Evolutionary conservation across 1,140 invertebrate species (phyloP).

Genomic region (Trachymyrmex septentrionalis): DNA sequence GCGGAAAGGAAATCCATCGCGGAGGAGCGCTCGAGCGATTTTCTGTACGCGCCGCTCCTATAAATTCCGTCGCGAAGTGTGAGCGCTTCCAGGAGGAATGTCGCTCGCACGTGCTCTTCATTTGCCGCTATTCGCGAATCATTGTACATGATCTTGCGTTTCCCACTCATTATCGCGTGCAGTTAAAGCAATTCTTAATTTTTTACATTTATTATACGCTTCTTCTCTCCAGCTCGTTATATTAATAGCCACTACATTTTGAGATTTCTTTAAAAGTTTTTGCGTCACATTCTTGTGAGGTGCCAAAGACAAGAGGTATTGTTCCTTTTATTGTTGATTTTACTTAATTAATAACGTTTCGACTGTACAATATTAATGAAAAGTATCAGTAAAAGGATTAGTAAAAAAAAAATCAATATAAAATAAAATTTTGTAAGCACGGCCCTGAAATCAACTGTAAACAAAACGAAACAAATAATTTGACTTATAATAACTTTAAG

Average conservation of each 20-base stretch:
- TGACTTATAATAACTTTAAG: too few relatives aligned
- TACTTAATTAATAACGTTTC: not conserved
- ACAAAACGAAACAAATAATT: too few relatives aligned
- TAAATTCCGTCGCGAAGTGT: slow-evolving; percentile 49
- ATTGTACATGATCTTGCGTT: not conserved
- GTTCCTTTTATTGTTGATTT: not conserved
- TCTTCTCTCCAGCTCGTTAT: not conserved
- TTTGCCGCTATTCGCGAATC: not conserved
- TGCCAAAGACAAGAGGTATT: not conserved
- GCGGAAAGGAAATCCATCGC: slow-evolving; percentile 72
- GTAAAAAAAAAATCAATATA: too few relatives aligned
- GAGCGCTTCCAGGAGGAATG: not conserved
- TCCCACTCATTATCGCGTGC: not conserved
- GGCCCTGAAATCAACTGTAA: too few relatives aligned
- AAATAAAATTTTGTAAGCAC: too few relatives aligned
- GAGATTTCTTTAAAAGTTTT: not conserved
- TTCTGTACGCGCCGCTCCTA: slow-evolving; percentile 37
- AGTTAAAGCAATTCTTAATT: not conserved
- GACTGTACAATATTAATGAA: too few relatives aligned
- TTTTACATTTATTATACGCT: not conserved
- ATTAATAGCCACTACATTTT: not conserved
- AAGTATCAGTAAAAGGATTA: too few relatives aligned
- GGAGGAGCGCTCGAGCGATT: slow-evolving; percentile 67
- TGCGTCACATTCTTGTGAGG: not conserved
- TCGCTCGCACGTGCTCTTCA: slow-evolving; percentile 4